These are phyloP conservation scores for Heliconius charithonia DNA, from an alignment of 2,888 invertebrate species.

Conservation along the genomic window DNA sequence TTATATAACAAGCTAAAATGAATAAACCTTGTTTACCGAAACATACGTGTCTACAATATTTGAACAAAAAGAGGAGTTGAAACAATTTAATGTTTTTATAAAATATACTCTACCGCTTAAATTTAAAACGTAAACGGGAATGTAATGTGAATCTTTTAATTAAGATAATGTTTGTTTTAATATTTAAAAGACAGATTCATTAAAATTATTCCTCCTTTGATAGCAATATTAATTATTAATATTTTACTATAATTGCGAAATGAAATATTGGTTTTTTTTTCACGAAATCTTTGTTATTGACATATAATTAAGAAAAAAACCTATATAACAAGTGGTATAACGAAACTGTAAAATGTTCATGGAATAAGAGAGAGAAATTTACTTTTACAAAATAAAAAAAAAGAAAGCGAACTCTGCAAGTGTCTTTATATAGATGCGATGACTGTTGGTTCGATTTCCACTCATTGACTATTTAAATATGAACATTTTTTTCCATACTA, in stretches of 20 bases:
- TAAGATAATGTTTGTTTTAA: slow-evolving; percentile 3
- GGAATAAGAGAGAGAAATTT: too few relatives aligned
- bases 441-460: too few relatives aligned
- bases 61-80: not conserved
- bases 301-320: too few relatives aligned
- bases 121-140: slow-evolving; percentile 5
- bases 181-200: slow-evolving; percentile 1
- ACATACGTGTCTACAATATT: not conserved
- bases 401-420: too few relatives aligned
- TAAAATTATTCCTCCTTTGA: slow-evolving; percentile 24
- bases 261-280: not conserved
- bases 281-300: too few relatives aligned
- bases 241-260: not conserved
- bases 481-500: too few relatives aligned
- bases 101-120: not conserved
- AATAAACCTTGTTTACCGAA: not conserved
- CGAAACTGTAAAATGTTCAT: too few relatives aligned
- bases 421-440: too few relatives aligned
- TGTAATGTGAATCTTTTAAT: slow-evolving; percentile 1
- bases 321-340: too few relatives aligned
- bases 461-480: too few relatives aligned
- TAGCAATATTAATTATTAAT: slow-evolving; percentile 3
- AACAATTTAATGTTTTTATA: not conserved
- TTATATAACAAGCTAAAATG: not conserved
- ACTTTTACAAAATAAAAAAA: too few relatives aligned